Evolutionary conservation across 2,888 invertebrate species (phyloP), one percentile per base, ranked within the genome.

Genomic region (Cantharis lateralis): DNA sequence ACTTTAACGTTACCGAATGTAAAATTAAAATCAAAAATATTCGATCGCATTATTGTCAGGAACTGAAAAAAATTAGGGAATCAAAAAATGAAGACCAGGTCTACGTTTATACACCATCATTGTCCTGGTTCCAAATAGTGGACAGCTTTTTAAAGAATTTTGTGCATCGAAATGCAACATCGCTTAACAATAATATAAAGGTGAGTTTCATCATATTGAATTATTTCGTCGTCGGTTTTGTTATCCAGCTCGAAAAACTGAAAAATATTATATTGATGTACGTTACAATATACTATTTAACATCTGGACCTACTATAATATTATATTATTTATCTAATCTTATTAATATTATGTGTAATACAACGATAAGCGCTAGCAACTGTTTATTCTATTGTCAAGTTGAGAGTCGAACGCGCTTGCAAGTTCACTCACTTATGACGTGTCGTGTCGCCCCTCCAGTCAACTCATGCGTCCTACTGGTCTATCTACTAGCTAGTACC

Each of bases 11-110:
- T 10, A 28, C 10, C 20, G 74, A 62, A 18, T 15, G 18, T 16
- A 74, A 74, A 68, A 69, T 70, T 26, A 74, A 74, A 74, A 74
- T 74, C 10, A 16, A 20, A 7, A 18, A n/a, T n/a, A n/a, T 72
- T 15, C 26, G 72, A 66, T 72, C 72, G 3, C 70, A 69, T 13
- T 74, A 74, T n/a, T n/a, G n/a, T 4, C 73, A 73, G 26, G 73
- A 73, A 69, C 9, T 16, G n/a, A 69, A 32, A 10, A 73, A 73
- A 62, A 73, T 73, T 24, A n/a, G 28, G 13, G 18, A 69, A 11
- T 69, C 73, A 48, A 69, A 61, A 69, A 13, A 10, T 32, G 32
- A 32, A 32, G 32, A 32, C 13, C 4, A 13, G 13, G n/a, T 5
- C 5, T 13, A 32, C 13, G 32, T 32, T 32, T 32, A 32, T n/a